Conservation (phyloP, 2,113 vertebrate genomes). For the Psittacara wagleri region DNA sequence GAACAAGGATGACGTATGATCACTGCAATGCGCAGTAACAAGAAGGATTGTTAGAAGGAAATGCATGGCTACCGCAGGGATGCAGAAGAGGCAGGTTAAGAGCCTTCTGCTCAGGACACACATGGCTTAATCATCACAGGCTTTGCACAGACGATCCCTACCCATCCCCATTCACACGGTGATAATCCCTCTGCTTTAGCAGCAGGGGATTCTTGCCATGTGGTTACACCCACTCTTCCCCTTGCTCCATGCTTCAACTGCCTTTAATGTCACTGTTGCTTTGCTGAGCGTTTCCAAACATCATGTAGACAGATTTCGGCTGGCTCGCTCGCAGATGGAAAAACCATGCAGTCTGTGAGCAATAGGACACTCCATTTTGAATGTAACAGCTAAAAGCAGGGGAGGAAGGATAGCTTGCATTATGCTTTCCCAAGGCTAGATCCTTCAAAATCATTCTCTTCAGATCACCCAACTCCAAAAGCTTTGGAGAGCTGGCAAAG, state of each 20-base stretch:
- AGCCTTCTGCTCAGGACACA: not conserved
- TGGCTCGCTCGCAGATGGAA: constrained; percentile 1
- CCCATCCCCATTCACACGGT: accelerated
- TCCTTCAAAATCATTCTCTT: not conserved
- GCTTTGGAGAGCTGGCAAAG: not conserved
- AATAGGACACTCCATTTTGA: not conserved
- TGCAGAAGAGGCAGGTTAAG: not conserved
- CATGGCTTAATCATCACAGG: not conserved
- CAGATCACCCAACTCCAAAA: not conserved
- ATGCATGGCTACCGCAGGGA: accelerated
- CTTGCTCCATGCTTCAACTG: not conserved
- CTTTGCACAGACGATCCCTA: not conserved
- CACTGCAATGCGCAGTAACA: accelerated
- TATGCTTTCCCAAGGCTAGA: not conserved
- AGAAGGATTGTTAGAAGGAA: not conserved
- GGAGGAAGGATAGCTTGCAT: not conserved
- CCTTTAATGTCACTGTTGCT: not conserved
- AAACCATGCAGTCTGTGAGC: not conserved
- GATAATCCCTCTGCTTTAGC: not conserved
- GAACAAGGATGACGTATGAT: accelerated
- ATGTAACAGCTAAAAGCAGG: not conserved
- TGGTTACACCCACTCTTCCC: not conserved
- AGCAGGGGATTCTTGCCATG: not conserved
- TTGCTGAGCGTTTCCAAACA: not conserved
- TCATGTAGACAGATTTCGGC: not conserved